Base-by-base conservation (phyloP, 1,140 invertebrate genomes). In the Sarcophaga peregrina region DNA sequence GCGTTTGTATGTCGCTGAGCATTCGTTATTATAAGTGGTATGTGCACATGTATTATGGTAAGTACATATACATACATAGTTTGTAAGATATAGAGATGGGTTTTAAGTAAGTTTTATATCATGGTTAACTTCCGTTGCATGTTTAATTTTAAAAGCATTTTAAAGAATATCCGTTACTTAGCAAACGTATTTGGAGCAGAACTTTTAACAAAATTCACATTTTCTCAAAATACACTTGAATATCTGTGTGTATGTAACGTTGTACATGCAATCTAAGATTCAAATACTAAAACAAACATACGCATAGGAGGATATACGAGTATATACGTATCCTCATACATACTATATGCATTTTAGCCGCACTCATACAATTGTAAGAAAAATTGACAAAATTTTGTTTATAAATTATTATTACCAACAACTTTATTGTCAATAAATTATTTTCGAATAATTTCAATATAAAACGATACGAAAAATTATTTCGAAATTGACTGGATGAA, bases 141-240 rank as follows among this genome's bases (percentile, higher is more conserved):
- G 74, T 76, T 76, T 46, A 76, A 76, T 76, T 76, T 76, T 76
- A 76, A 76, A 76, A 76, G 74, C 74, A 76, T 76, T 76, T 76
- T 76, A 76, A 76, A 76, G 74, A 76, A 76, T 76, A 76, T 76
- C 74, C 74, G 74, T 76, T 76, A 76, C 74, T 76, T 76, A 76
- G 74, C 25, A 76, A 76, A 76, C 74, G 74, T 76, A 76, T 76
- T 76, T 76, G 25, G 74, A 76, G 74, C 74, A 76, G 47, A 76
- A 76, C 74, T 76, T 76, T 76, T 76, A 68, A 68, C 62, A 68
- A 68, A 68, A 68, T 68, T 17, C 20, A 76, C 46, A 76, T 48
- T 15, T 46, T 48, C 10, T 15, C 73, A 37, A 20, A 73, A n/a
- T n/a, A n/a, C n/a, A n/a, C n/a, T n/a, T 25, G 25, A n/a, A n/a